Conservation (phyloP, 2,888 invertebrate genomes). For the Sceliomorpha sp. region DNA sequence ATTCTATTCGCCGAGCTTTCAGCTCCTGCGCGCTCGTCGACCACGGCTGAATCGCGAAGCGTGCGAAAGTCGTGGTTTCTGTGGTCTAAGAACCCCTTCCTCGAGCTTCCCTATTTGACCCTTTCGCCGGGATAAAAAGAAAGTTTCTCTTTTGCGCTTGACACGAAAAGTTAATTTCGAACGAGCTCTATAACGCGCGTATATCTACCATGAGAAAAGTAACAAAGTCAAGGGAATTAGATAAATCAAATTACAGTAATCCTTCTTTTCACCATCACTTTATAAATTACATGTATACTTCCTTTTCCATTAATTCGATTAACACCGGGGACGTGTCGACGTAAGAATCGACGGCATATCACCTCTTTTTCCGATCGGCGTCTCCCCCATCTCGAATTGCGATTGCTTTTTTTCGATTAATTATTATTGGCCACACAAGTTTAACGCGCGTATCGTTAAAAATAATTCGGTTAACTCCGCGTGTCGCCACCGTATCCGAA, state of each 20-base stretch:
- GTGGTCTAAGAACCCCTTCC: constrained; percentile 48
- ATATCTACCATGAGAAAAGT: constrained; percentile 38
- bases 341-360: constrained; percentile 20
- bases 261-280: constrained; percentile 28
- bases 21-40: constrained; percentile 34
- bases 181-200: constrained; percentile 51
- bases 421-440: too few relatives aligned
- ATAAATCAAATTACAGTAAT: constrained; percentile 53
- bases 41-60: constrained; percentile 48
- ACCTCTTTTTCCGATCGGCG: too few relatives aligned
- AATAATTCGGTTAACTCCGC: too few relatives aligned
- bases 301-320: constrained; percentile 18
- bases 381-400: too few relatives aligned
- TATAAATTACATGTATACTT: constrained; percentile 30
- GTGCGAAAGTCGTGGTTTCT: constrained; percentile 55
- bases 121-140: constrained; percentile 52
- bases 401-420: too few relatives aligned
- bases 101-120: constrained; percentile 53
- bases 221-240: constrained; percentile 50
- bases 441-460: too few relatives aligned
- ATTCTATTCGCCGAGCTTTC: constrained; percentile 45
- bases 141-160: constrained; percentile 56
- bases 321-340: constrained; percentile 21
- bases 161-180: constrained; percentile 58
- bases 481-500: too few relatives aligned